Conservation (phyloP, 2,113 vertebrate genomes). For the Pangasianodon hypophthalmus region DNA sequence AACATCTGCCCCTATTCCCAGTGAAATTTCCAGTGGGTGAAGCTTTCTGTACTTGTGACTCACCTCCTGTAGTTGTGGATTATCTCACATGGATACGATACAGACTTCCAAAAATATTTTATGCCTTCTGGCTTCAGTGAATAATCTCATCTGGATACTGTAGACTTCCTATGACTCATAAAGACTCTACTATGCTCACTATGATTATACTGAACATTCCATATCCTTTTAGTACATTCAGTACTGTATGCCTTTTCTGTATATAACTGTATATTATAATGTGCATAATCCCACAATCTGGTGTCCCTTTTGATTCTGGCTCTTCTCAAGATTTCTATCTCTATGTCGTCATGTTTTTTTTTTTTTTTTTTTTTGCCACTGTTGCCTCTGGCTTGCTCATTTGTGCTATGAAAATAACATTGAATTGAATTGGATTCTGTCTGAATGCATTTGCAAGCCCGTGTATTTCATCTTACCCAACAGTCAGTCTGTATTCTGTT, state of each 20-base stretch:
- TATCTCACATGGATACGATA: background rate
- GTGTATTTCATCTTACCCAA: constrained; percentile 16
- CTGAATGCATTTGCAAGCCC: constrained; percentile 27
- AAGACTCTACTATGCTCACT: background rate
- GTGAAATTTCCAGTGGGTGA: background rate
- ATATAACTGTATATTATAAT: background rate
- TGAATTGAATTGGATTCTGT: constrained; percentile 21
- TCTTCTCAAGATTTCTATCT: background rate
- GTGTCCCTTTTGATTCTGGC: background rate
- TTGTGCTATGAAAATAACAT: background rate
- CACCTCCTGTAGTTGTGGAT: background rate
- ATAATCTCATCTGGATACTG: background rate
- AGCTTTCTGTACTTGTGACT: background rate
- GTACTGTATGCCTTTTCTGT: background rate
- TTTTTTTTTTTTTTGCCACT: background rate
- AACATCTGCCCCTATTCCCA: background rate
- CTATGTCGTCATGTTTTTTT: background rate
- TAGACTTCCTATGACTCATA: background rate
- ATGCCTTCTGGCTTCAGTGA: background rate
- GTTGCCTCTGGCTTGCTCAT: background rate
- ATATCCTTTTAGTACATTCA: background rate
- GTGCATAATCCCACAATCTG: background rate
- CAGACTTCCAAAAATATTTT: background rate
- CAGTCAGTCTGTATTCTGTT: constrained; percentile 8
- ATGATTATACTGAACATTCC: background rate